These are phyloP conservation scores for Zingel zingel DNA, from an alignment of 2,113 vertebrate genomes.

Conservation along the genomic window DNA sequence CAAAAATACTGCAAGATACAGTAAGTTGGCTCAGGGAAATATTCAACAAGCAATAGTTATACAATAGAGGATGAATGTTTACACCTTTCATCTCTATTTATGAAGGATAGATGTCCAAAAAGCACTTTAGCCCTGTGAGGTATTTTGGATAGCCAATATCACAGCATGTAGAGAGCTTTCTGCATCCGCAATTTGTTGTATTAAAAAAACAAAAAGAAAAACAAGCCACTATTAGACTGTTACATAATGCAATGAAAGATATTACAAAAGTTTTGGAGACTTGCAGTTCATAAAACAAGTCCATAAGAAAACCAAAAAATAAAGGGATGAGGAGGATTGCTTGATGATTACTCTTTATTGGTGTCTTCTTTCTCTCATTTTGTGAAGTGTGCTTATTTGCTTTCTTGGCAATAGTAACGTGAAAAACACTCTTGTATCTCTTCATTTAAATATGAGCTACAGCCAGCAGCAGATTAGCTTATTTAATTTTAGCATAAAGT, in stretches of 20 bases:
- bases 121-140: not conserved
- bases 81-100: not conserved
- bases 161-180: not conserved
- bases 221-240: no score
- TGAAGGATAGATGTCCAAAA: not conserved
- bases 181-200: not conserved
- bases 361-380: not conserved
- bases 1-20: not conserved
- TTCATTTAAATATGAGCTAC: not conserved
- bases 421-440: not conserved
- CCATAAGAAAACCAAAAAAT: no score
- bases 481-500: not conserved
- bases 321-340: not conserved
- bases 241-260: not conserved
- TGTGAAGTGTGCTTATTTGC: not conserved
- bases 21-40: not conserved
- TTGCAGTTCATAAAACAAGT: not conserved
- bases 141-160: not conserved
- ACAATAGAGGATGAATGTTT: no score
- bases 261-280: not conserved
- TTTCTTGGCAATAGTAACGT: not conserved
- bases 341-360: not conserved
- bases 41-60: not conserved
- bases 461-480: not conserved
- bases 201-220: no score